Conservation (phyloP, 2,113 vertebrate species). For the Corynorhinus townsendii region DNA sequence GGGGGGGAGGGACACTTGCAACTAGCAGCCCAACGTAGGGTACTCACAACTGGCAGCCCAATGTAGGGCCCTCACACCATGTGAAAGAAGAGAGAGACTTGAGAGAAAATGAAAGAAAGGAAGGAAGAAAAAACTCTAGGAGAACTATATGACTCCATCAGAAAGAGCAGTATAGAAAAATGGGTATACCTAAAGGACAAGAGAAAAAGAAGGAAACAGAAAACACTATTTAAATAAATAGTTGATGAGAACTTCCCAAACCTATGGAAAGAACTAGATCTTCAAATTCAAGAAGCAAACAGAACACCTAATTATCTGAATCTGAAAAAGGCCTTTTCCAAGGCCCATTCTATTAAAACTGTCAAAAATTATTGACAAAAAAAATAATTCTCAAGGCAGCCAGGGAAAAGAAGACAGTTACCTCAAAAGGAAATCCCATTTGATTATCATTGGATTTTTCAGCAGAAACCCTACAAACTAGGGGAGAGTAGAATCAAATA, state of each 20-base stretch:
- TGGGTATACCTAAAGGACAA: not conserved
- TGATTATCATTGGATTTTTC: not conserved
- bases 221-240: not conserved
- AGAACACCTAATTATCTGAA: not conserved
- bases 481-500: not conserved
- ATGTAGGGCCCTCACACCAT: not conserved
- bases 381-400: not conserved
- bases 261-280: not conserved
- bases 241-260: not conserved
- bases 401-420: not conserved
- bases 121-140: not conserved
- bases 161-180: not conserved
- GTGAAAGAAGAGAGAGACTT: not conserved
- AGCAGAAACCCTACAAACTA: not conserved
- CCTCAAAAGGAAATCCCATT: not conserved
- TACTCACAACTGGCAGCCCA: too few relatives aligned
- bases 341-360: not conserved
- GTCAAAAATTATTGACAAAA: not conserved
- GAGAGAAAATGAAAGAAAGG: not conserved
- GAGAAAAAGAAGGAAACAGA: not conserved
- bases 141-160: not conserved
- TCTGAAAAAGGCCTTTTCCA: not conserved
- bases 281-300: not conserved
- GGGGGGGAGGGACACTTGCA: too few relatives aligned
- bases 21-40: too few relatives aligned